These are phyloP conservation scores for Torymus aiolomorphi DNA, from an alignment of 2,888 invertebrate genomes.

Conservation along the genomic window DNA sequence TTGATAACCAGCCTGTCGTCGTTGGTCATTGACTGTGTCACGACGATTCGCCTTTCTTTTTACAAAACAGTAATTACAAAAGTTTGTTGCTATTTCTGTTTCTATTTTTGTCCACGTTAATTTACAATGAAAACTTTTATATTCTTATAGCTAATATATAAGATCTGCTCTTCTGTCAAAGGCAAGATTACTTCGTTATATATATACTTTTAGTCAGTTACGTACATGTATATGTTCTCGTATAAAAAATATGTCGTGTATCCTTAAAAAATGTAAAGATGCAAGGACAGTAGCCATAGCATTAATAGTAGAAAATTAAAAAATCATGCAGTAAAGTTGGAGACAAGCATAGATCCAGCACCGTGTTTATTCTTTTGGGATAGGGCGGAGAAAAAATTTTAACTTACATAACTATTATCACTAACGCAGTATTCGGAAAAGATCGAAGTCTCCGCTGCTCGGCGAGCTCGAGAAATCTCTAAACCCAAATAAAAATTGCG, in stretches of 20 bases:
- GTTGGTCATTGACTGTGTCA: conserved; percentile 34
- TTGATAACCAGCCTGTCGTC: conserved; percentile 49
- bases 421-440: conserved; percentile 60
- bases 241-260: conserved; percentile 54
- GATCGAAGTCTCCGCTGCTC: conserved; percentile 16
- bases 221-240: conserved; percentile 40
- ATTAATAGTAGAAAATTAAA: conserved; percentile 21
- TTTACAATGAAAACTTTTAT: too few relatives aligned
- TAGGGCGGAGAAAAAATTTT: conserved; percentile 15
- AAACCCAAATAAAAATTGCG: too few relatives aligned
- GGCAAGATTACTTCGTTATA: conserved; percentile 45
- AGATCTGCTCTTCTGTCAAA: conserved; percentile 41
- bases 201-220: conserved; percentile 54
- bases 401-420: conserved; percentile 65
- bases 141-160: conserved; percentile 7
- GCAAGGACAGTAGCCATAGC: background rate
- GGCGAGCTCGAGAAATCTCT: background rate
- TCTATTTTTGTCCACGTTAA: too few relatives aligned
- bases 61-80: conserved; percentile 9
- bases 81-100: too few relatives aligned
- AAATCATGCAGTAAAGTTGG: conserved; percentile 31
- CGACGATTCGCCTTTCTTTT: conserved; percentile 27
- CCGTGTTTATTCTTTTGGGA: conserved; percentile 62
- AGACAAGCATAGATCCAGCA: conserved; percentile 69
- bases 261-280: conserved; percentile 35